phyloP scores from a whole-genome alignment of 2,797 vertebrate species.

The Apodemus agrarius region DNA sequence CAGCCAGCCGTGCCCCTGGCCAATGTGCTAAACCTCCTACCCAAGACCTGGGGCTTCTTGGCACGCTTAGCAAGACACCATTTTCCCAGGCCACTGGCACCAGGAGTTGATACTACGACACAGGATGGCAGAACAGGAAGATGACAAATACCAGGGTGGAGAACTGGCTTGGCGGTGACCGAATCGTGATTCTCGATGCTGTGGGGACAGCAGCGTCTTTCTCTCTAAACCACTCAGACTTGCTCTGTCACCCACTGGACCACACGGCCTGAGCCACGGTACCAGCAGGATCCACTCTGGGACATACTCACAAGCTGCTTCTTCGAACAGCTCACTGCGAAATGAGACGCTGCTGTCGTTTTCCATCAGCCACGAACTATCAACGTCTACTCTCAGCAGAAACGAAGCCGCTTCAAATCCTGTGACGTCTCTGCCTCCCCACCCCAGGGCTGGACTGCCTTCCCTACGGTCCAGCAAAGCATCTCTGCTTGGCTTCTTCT shows the following conservation, averaged over 20 bases:
- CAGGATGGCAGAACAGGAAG: neutral
- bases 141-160: neutral
- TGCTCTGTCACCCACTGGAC: neutral
- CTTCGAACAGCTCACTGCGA: neutral
- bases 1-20: constrained; percentile 56
- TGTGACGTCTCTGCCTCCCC: neutral
- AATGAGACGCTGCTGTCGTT: neutral
- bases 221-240: neutral
- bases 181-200: neutral
- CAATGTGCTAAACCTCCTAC: neutral
- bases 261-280: neutral
- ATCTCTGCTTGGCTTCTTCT: neutral
- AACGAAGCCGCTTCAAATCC: neutral
- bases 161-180: neutral
- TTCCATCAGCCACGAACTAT: neutral
- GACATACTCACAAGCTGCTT: neutral
- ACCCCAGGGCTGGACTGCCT: neutral
- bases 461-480: neutral
- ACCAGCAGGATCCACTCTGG: neutral
- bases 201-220: neutral
- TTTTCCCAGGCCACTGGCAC: neutral
- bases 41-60: neutral
- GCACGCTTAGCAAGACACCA: neutral
- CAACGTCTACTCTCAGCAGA: neutral
- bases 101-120: neutral